Base-by-base conservation (phyloP, 2,888 invertebrate species). In the Pseudolycoriella hygida region DNA sequence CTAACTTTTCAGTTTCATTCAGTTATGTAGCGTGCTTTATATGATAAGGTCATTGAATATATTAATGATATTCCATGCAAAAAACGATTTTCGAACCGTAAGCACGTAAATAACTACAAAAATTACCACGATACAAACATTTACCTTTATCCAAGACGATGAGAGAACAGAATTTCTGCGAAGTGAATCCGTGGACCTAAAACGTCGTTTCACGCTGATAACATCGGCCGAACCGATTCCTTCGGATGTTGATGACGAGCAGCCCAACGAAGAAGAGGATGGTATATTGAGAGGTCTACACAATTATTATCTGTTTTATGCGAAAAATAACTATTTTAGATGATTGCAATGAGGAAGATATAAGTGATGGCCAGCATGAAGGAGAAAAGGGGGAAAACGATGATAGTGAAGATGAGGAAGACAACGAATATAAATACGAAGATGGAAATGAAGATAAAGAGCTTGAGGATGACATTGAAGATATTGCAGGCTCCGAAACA, bases 291-390 rank as follows among this genome's bases (percentile, higher is more conserved):
- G 3, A 17, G 5, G 5, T 14, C n/a, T n/a, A n/a, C n/a, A n/a
- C n/a, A n/a, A n/a, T 40, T 40, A 17, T 17, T 40, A 17, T 5
- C 6, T 10, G 15, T 11, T n/a, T 11, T 15, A 40, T 4, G 25
- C 19, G 3, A 14, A 41, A 19, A 38, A 46, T 46, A 43, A 63
- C 60, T 61, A 20, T 60, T 62, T 34, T 60, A 60, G 60, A 62
- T 44, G 62, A 63, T 43, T 65, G 67, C 46, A 62, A 62, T 25
- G 54, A 61, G 44, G 59, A 61, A 40, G 25, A 25, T 62, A 32
- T 60, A 60, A 60, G 62, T 44, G 62, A 63, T 42, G 65, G 67
- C 46, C 62, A 62, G 25, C 53, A 61, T 44, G 59, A 61, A 41
- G 61, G 61, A 20, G 59, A 64, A 31, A 62, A 60, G 25, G 60